Conservation (phyloP, 2,113 vertebrate species). For the Formicarius rufipectus region DNA sequence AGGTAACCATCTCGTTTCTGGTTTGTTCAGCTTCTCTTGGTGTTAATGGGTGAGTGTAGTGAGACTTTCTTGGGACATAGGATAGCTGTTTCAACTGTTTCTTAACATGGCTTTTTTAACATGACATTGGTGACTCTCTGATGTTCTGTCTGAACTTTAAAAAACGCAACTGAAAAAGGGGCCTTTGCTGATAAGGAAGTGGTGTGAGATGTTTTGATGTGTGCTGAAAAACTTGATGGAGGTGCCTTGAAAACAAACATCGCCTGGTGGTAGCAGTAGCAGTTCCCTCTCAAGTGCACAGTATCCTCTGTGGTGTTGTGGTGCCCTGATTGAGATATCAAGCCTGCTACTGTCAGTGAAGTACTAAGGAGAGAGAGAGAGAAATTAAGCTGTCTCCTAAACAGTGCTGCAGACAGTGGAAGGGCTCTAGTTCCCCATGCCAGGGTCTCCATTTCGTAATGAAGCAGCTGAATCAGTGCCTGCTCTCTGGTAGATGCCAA, state of each 20-base stretch:
- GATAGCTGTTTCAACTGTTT: neutral
- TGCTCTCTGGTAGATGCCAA: neutral
- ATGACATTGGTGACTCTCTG: neutral
- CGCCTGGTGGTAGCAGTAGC: neutral
- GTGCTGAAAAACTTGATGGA: neutral
- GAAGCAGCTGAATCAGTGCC: neutral
- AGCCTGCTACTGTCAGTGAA: neutral
- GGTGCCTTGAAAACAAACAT: neutral
- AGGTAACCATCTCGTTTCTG: constrained; percentile 34
- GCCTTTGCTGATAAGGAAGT: neutral
- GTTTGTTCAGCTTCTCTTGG: neutral
- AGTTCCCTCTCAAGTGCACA: neutral
- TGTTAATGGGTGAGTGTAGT: neutral
- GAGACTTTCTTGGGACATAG: neutral
- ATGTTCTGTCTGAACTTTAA: neutral
- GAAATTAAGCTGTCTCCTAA: neutral
- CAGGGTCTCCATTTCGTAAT: neutral
- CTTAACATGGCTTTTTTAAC: neutral
- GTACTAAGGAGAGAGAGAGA: neutral
- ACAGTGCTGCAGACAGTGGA: neutral
- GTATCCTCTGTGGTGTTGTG: neutral
- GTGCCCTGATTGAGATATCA: neutral
- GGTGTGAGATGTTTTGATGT: neutral
- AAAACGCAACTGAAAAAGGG: neutral
- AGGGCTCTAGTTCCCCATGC: neutral